These are phyloP conservation scores for Hirtodrosophila duncani DNA, from an alignment of 2,888 invertebrate species.

Conservation along the genomic window DNA sequence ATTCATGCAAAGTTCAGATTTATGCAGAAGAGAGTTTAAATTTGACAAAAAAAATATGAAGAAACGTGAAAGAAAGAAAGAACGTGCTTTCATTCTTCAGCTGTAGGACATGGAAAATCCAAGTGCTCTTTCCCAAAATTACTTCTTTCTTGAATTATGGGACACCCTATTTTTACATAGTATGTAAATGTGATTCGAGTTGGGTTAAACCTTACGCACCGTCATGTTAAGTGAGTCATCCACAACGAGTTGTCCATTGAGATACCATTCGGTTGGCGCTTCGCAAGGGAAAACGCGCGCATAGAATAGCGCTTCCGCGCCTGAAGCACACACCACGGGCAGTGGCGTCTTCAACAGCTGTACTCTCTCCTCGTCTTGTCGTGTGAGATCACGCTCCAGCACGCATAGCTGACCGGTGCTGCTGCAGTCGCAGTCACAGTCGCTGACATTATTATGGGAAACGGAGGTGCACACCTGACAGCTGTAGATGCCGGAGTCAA, in stretches of 20 bases:
- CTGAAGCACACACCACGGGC: constrained; percentile 79
- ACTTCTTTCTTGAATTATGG: not conserved
- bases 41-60: not conserved
- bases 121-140: too few species aligned
- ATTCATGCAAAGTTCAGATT: constrained; percentile 3
- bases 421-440: constrained; percentile 80
- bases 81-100: too few species aligned
- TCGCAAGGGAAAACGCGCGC: constrained; percentile 79
- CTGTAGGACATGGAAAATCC: too few species aligned
- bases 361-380: constrained; percentile 70
- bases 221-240: constrained; percentile 76
- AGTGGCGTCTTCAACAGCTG: constrained; percentile 80
- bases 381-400: constrained; percentile 76
- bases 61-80: not conserved
- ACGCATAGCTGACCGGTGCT: constrained; percentile 77
- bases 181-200: not conserved
- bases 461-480: constrained; percentile 82
- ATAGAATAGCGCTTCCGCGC: constrained; percentile 80
- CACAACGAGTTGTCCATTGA: constrained; percentile 70
- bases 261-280: constrained; percentile 80
- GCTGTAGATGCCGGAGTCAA: constrained; percentile 84
- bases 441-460: constrained; percentile 76
- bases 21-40: not conserved
- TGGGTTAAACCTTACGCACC: constrained; percentile 74
- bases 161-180: not conserved